Evolutionary conservation across 2,888 invertebrate genomes (phyloP).

Genomic region (Torymus aiolomorphi): DNA sequence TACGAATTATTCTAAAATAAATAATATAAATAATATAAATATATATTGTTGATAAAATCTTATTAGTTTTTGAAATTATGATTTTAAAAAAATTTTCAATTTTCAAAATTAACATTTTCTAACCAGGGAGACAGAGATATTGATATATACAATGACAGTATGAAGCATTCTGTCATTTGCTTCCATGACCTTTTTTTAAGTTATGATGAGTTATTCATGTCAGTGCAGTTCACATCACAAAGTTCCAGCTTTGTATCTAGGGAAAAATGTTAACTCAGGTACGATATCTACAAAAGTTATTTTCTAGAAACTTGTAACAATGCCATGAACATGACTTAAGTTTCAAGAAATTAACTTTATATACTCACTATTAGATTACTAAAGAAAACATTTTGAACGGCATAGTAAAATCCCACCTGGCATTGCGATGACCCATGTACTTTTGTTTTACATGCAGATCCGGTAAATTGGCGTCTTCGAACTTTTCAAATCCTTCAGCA

Average conservation of each 20-base stretch:
- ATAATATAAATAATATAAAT: too few relatives aligned
- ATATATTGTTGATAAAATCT: too few relatives aligned
- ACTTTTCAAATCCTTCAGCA: slow-evolving; percentile 65
- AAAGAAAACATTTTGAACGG: slow-evolving; percentile 16
- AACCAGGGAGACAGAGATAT: slow-evolving; percentile 32
- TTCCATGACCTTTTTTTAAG: slow-evolving; percentile 24
- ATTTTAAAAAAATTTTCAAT: too few relatives aligned
- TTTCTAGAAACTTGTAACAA: slow-evolving; percentile 39
- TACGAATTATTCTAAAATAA: background rate
- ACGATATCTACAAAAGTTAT: slow-evolving; percentile 39
- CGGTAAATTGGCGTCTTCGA: slow-evolving; percentile 67
- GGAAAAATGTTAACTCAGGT: slow-evolving; percentile 38
- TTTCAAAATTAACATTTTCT: slow-evolving; percentile 21
- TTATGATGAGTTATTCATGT: slow-evolving; percentile 46
- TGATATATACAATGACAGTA: slow-evolving; percentile 36
- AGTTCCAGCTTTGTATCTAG: slow-evolving; percentile 41
- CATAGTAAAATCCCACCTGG: slow-evolving; percentile 76
- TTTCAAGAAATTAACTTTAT: slow-evolving; percentile 41
- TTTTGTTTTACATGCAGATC: slow-evolving; percentile 81
- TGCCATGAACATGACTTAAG: background rate
- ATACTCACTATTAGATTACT: slow-evolving; percentile 41
- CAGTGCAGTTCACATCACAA: slow-evolving; percentile 46
- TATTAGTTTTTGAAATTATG: too few relatives aligned
- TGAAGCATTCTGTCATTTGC: slow-evolving; percentile 24
- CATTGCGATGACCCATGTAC: slow-evolving; percentile 88